Percentiles rank a stretch among this genome's conserved stretches.
Evolutionary conservation across 2,113 vertebrate species (phyloP).

Genomic region (Aegypius monachus): DNA sequence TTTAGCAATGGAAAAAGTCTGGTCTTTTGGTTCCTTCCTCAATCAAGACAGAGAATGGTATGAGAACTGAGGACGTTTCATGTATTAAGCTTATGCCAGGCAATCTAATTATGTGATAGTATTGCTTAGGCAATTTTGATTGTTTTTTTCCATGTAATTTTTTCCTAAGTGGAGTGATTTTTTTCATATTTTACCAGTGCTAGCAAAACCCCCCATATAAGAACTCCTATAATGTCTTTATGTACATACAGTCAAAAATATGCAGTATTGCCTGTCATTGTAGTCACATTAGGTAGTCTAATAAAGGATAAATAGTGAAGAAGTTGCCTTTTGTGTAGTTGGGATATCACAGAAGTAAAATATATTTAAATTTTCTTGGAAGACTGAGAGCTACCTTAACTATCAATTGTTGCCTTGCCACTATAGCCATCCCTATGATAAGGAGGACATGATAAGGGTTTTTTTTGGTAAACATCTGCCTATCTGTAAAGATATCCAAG

Average conservation of each 20-base stretch:
- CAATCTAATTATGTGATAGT: constrained; percentile 8
- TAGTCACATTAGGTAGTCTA: neutral
- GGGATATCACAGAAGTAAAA: neutral
- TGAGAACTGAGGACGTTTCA: constrained; percentile 25
- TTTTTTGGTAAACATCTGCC: neutral
- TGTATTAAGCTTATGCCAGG: constrained; percentile 11
- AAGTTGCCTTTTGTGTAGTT: neutral
- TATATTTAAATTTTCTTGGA: neutral
- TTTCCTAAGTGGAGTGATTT: neutral
- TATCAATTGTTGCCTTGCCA: neutral
- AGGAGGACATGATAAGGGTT: neutral
- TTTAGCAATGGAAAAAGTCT: constrained; percentile 65
- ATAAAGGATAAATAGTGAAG: neutral
- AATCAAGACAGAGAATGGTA: constrained; percentile 28
- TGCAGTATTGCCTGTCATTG: neutral
- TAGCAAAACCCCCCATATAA: neutral
- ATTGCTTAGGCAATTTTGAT: constrained; percentile 9
- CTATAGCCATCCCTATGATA: neutral
- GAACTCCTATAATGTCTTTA: neutral
- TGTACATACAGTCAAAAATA: neutral
- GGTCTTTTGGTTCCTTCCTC: constrained; percentile 39
- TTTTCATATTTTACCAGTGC: neutral
- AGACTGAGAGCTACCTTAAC: neutral
- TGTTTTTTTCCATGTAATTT: constrained; percentile 5
- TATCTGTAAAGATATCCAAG: neutral